Evolutionary conservation across 2,888 invertebrate species (phyloP), one percentile per base, ranked within the genome.

Genomic region (Hyposoter didymator): DNA sequence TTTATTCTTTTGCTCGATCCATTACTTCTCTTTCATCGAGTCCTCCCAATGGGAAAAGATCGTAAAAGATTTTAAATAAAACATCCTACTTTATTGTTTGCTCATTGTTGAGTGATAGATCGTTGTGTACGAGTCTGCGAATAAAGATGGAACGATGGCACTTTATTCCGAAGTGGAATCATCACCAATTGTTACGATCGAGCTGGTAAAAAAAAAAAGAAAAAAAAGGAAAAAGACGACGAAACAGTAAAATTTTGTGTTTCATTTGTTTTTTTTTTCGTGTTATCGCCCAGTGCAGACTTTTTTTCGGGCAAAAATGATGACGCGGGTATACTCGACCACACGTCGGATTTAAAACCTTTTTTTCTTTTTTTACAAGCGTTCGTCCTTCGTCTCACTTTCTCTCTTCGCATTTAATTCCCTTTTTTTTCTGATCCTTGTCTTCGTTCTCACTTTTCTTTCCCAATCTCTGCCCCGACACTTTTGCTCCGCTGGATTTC

Each of bases 311-410:
- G 35, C 28, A 45, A 78, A 82, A 85, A 78, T 82, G 82, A 82
- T 85, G 78, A 82, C 85, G 22, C 47, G 74, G 82, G 80, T 86
- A n/a, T n/a, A 78, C 87, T 86, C 80, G 85, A 82, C 86, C 82
- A 85, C 82, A 67, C 49, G 28, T 67, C 55, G 78, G 78, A 85
- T 62, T 81, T 87, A 78, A 75, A 84, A 82, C 84, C 85, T 84
- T 87, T 87, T 84, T 84, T 76, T 82, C 84, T 84, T 84, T 87
- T 87, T 84, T 84, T 76, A 49, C 70, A 66, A 75, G 73, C 80
- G 78, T 79, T 76, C 82, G 82, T 84, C 78, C 80, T 83, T 84
- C 64, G 64, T 66, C 72, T 74, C 70, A 35, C 76, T 64, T 35
- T 39, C 64, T 47, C 32, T 32, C 47, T 69, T 14, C 35, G n/a